Conservation (phyloP, 2,113 vertebrate genomes). For the Coptodon bakossiorum region DNA sequence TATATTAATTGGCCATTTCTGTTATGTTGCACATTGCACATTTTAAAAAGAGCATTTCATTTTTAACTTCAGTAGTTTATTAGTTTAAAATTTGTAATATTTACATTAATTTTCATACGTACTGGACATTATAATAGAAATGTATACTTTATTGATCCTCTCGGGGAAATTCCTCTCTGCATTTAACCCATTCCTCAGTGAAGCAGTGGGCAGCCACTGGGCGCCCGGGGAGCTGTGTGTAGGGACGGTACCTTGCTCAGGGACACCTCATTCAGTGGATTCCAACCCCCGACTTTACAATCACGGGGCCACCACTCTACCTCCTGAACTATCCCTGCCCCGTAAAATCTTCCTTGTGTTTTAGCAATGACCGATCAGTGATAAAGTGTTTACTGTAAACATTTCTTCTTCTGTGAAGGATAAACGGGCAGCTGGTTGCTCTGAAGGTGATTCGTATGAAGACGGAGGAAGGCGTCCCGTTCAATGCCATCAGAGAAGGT, state of each 20-base stretch:
- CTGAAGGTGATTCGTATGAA: conserved; percentile 87
- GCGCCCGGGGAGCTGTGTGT: background rate
- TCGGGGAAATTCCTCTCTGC: background rate
- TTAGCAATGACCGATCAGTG: background rate
- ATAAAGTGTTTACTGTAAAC: background rate
- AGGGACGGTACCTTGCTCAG: background rate
- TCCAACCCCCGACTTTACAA: too few relatives aligned
- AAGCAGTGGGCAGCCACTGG: background rate
- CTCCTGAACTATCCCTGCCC: background rate
- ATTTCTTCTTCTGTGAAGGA: conserved; percentile 52
- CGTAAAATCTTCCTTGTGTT: background rate
- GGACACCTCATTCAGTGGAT: background rate
- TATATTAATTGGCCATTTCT: background rate
- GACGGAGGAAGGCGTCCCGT: conserved; percentile 83
- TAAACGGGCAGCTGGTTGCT: conserved; percentile 84
- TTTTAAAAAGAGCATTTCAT: background rate
- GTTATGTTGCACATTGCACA: background rate
- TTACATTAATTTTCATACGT: background rate
- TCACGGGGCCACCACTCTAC: too few relatives aligned
- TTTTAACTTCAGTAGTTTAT: background rate
- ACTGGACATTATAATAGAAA: background rate
- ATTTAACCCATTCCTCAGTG: background rate
- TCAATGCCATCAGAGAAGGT: conserved; percentile 89
- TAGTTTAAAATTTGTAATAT: background rate
- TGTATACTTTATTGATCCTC: background rate